Conservation (phyloP, 2,888 invertebrate genomes). For the Machimus atricapillus region DNA sequence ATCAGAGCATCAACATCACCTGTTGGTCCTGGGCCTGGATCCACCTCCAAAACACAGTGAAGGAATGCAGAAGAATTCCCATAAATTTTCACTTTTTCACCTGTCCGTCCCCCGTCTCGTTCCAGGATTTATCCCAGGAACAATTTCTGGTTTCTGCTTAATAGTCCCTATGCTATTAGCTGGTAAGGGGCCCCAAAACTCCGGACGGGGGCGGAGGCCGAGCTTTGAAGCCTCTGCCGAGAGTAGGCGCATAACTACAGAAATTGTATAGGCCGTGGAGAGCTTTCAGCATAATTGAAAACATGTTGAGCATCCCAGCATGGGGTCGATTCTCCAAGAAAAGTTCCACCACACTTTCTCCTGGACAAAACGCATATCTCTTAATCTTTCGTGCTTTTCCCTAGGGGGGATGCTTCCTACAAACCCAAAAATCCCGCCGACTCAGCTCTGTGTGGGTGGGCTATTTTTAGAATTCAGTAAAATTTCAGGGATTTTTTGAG, state of each 20-base stretch:
- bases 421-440: background rate
- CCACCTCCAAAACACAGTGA: background rate
- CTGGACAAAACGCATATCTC: background rate
- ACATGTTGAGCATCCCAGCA: conserved; percentile 5
- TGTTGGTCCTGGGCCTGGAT: background rate
- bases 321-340: background rate
- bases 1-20: background rate
- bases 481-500: background rate
- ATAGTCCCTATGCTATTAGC: background rate
- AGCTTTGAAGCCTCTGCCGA: background rate
- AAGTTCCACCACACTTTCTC: background rate
- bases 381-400: background rate
- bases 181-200: background rate
- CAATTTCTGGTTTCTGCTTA: background rate
- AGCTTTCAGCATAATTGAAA: conserved; percentile 29
- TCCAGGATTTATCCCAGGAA: background rate
- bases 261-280: background rate
- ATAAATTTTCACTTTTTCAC: conserved; percentile 14
- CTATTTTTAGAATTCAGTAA: conserved; percentile 30
- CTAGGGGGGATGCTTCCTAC: background rate
- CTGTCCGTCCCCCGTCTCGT: background rate
- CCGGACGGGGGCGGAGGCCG: background rate
- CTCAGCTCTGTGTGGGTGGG: background rate
- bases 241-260: background rate
- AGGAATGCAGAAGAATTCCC: background rate